phyloP scores from a whole-genome alignment of 1,140 invertebrate genomes.

The Zaprionus inermis region DNA sequence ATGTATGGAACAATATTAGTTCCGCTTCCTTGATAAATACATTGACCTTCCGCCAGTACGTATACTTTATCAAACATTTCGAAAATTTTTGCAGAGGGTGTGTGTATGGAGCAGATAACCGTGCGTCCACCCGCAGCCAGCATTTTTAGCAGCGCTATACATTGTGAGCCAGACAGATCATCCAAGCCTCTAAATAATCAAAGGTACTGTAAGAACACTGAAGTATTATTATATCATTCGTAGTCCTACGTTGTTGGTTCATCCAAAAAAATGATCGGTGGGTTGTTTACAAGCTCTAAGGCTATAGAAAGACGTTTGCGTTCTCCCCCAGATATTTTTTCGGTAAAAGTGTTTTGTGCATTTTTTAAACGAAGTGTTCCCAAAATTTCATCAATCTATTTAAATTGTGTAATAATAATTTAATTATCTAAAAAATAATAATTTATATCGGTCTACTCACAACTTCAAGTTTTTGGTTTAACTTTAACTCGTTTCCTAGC shows the following conservation, averaged over 20 bases:
- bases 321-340: conserved; percentile 95
- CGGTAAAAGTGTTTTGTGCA: conserved; percentile 88
- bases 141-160: conserved; percentile 89
- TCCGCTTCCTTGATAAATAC: conserved; percentile 89
- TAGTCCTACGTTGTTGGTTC: conserved; percentile 91
- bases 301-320: conserved; percentile 96
- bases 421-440: not conserved
- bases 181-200: conserved; percentile 87
- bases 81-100: conserved; percentile 93
- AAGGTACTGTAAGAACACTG: not conserved
- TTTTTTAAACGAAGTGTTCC: conserved; percentile 87
- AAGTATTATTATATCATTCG: conserved; percentile 20
- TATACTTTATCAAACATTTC: conserved; percentile 91
- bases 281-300: conserved; percentile 96
- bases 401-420: not conserved
- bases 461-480: conserved; percentile 88
- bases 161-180: conserved; percentile 90
- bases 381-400: conserved; percentile 90
- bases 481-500: conserved; percentile 88
- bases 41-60: conserved; percentile 89
- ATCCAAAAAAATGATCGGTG: conserved; percentile 94
- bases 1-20: conserved; percentile 89
- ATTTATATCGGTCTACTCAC: conserved; percentile 86
- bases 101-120: conserved; percentile 96
- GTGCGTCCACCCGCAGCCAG: conserved; percentile 93